Evolutionary conservation across 2,113 vertebrate genomes (phyloP), one percentile per base, ranked within the genome.

Genomic region (Copsychus sechellarum): DNA sequence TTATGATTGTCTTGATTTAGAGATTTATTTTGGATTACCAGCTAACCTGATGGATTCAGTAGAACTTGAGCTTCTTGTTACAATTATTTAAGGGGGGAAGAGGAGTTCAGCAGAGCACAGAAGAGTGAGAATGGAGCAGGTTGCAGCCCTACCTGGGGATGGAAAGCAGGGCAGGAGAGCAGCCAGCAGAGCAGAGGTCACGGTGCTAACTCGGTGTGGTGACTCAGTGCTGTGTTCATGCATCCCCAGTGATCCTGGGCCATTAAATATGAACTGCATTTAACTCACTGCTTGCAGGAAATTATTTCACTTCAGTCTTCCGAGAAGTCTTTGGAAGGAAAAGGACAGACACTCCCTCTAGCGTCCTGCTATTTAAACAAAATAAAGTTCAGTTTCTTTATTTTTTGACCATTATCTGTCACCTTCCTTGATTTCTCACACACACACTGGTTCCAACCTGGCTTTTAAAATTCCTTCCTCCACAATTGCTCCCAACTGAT

Each of bases 281-380:
- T 88, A 88, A 74, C 56, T 86, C 38, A 2, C 15, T 47, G 38
- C 42, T 66, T 53, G 34, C 34, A 71, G 85, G 40, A 82, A 61
- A 51, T 74, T 26, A 48, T 83, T 74, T 64, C 23, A 3, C 33
- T 56, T 74, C 9, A 22, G 23, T 33, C 19, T 81, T 78, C 62
- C 5, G 33, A 54, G 48, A 87, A 66, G 42, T 2, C 42, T 72
- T 79, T 26, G 42, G 14, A 43, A 94, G 56, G 40, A 71, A 74
- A 96, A 96, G 51, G 60, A 50, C 90, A 81, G 95, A 88, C 29
- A 25, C 95, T 96, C 96, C 96, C 86, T 64, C 94, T 94, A 94
- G 90, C 42, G 96, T 83, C 34, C 36, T 58, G 11, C 17, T 83
- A 4, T 24, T 78, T 24, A 67, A 7, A 62, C 22, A 47, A 45